These are phyloP conservation scores for Trichogramma dendrolimi DNA, from an alignment of 2,888 invertebrate genomes.

Conservation along the genomic window DNA sequence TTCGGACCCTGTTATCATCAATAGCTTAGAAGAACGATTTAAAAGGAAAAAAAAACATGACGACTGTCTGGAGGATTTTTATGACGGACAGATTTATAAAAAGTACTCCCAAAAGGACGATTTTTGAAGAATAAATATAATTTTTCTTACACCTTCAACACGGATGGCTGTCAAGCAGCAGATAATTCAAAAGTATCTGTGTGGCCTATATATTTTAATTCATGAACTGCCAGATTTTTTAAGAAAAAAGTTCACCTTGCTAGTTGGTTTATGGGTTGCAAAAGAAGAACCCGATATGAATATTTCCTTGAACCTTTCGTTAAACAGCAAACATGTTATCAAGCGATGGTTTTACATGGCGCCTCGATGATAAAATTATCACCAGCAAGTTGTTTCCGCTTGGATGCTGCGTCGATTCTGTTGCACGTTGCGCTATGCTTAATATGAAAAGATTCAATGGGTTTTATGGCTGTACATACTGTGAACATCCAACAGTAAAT, in stretches of 20 bases:
- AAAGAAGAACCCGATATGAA: slow-evolving; percentile 26
- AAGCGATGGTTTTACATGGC: slow-evolving; percentile 18
- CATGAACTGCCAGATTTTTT: slow-evolving; percentile 27
- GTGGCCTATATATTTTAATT: slow-evolving; percentile 11
- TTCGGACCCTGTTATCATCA: background rate
- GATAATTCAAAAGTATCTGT: background rate
- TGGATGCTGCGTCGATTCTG: slow-evolving; percentile 19
- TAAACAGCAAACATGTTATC: slow-evolving; percentile 24
- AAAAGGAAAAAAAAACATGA: slow-evolving; percentile 1
- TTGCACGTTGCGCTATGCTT: slow-evolving; percentile 18
- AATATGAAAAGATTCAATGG: slow-evolving; percentile 30
- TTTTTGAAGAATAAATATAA: background rate
- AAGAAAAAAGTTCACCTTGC: slow-evolving; percentile 22
- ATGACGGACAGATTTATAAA: slow-evolving; percentile 1
- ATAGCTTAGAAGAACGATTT: background rate
- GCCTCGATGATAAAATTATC: background rate
- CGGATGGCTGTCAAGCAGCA: slow-evolving; percentile 1
- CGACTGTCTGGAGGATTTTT: background rate
- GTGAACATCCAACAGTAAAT: slow-evolving; percentile 15
- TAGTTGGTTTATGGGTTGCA: slow-evolving; percentile 28
- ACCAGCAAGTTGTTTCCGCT: slow-evolving; percentile 2
- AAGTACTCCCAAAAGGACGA: background rate
- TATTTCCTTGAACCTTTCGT: slow-evolving; percentile 24
- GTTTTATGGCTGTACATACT: slow-evolving; percentile 26
- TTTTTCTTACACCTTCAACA: slow-evolving; percentile 7